phyloP scores from a whole-genome alignment of 2,888 invertebrate genomes.

The Andrena praecox region DNA sequence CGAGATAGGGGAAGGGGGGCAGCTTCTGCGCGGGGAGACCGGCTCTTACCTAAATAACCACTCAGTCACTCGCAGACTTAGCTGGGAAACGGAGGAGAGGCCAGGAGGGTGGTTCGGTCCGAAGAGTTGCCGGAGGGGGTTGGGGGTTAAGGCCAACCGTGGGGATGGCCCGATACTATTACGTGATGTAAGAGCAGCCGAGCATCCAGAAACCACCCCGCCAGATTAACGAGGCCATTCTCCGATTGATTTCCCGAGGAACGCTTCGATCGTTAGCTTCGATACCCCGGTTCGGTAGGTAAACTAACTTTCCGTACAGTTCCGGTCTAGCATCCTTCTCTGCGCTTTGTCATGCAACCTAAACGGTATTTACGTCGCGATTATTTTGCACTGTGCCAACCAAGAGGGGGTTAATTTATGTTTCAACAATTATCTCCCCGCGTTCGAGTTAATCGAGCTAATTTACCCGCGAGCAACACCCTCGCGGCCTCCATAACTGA shows the following conservation, averaged over 20 bases:
- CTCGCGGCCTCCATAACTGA: not conserved
- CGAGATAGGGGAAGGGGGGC: constrained; percentile 36
- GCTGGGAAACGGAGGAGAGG: constrained; percentile 70
- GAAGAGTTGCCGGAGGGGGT: constrained; percentile 43
- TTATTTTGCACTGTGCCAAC: not conserved
- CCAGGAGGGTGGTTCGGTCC: constrained; percentile 50
- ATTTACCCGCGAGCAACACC: not conserved
- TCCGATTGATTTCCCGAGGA: constrained; percentile 83
- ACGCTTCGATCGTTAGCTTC: constrained; percentile 77
- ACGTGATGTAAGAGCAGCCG: constrained; percentile 82
- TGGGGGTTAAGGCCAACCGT: constrained; percentile 64
- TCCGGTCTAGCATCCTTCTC: constrained; percentile 25
- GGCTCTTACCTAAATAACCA: constrained; percentile 85
- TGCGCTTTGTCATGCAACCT: not conserved
- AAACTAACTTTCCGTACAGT: constrained; percentile 59
- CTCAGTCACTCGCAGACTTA: constrained; percentile 84
- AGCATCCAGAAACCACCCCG: constrained; percentile 77
- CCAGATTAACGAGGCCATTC: constrained; percentile 85
- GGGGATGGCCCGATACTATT: constrained; percentile 79
- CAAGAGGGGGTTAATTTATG: not conserved
- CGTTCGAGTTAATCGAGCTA: constrained; percentile 7
- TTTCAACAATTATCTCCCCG: not conserved
- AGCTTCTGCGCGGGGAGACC: constrained; percentile 73
- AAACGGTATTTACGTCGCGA: not conserved
- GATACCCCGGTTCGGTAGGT: constrained; percentile 68